Conservation (phyloP, 1,140 invertebrate genomes). For the Brachionus manjavacas region DNA sequence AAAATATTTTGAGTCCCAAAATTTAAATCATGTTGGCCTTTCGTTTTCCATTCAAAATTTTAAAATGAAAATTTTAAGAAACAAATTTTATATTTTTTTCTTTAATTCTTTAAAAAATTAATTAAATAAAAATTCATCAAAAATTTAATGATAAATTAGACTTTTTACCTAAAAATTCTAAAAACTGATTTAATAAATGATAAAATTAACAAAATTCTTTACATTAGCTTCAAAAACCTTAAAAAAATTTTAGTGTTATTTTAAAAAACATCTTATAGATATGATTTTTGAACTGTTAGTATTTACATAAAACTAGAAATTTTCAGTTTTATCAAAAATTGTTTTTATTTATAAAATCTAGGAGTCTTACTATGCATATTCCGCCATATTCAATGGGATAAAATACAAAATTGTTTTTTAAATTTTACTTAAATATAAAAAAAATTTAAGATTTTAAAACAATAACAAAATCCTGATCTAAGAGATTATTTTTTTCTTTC, state of each 20-base stretch:
- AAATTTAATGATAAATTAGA: too few relatives aligned
- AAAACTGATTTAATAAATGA: too few relatives aligned
- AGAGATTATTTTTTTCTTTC: neutral
- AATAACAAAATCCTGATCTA: neutral
- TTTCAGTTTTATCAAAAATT: neutral
- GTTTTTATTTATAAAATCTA: neutral
- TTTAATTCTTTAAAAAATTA: too few relatives aligned
- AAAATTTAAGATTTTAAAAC: neutral
- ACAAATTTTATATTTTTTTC: too few relatives aligned
- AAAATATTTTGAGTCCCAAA: neutral
- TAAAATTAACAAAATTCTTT: too few relatives aligned
- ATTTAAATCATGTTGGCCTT: neutral
- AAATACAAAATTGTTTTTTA: too few relatives aligned
- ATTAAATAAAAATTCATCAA: too few relatives aligned
- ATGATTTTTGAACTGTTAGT: neutral
- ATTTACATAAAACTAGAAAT: neutral
- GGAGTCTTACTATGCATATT: neutral
- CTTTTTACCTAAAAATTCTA: too few relatives aligned
- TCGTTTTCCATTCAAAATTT: neutral
- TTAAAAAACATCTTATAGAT: neutral
- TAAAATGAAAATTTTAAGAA: neutral
- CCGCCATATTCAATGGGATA: neutral
- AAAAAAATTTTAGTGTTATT: neutral
- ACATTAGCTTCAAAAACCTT: neutral
- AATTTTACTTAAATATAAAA: neutral